Percentiles rank a stretch among this genome's conserved stretches.
phyloP scores from a whole-genome alignment of 2,888 invertebrate genomes.

The Melitaea athalia region DNA sequence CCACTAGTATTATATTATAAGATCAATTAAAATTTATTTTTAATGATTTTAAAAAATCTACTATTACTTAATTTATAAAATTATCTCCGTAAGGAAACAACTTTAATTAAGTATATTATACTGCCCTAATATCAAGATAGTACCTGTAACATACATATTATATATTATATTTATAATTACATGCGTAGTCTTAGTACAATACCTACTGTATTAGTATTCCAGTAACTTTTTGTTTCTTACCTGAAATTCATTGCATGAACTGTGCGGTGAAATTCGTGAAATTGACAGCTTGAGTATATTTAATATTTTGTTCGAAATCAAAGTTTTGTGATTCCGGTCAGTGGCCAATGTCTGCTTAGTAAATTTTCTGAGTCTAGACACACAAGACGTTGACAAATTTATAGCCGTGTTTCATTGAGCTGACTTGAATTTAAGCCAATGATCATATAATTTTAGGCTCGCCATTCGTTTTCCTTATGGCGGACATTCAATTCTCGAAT shows the following conservation, averaged over 20 bases:
- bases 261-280: background rate
- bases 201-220: slow-evolving; percentile 4
- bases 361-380: slow-evolving; percentile 46
- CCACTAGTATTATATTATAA: no score
- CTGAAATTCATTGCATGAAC: slow-evolving; percentile 22
- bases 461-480: background rate
- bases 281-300: slow-evolving; percentile 5
- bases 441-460: slow-evolving; percentile 7
- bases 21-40: no score
- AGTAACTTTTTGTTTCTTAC: slow-evolving; percentile 11
- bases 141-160: no score
- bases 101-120: no score
- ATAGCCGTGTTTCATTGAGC: slow-evolving; percentile 47
- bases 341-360: slow-evolving; percentile 41
- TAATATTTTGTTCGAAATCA: slow-evolving; percentile 33
- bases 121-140: no score
- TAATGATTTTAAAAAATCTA: no score
- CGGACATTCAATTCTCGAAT: background rate
- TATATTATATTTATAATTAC: background rate
- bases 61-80: no score
- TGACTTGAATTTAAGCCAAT: slow-evolving; percentile 39
- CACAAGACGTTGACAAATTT: slow-evolving; percentile 66
- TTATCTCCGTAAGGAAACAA: no score
- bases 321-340: slow-evolving; percentile 54
- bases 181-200: background rate